Base-by-base conservation (phyloP, 53 echinoderm and acorn worm species). In the Apostichopus leukothele region DNA sequence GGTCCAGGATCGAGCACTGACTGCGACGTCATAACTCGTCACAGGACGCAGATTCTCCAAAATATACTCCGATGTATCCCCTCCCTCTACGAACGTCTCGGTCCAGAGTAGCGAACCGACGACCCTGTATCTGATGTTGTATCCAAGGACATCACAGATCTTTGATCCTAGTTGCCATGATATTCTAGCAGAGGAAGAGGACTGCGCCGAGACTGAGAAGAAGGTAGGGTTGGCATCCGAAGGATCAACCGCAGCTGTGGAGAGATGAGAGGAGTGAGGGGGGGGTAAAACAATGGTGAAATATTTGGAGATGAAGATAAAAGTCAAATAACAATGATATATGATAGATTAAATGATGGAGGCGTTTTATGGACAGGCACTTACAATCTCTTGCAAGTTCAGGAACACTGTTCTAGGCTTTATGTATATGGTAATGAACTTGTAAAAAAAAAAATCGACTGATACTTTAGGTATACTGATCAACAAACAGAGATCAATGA, bases 121-220 rank as follows among this genome's bases (percentile, higher is more conserved):
- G 18, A 12, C 52, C 6, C 73, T 79, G 89, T 88, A 86, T 9
- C 74, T 52, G 80, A 96, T 93, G 66, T 73, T 77, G 79, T 96
- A 96, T 12, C 92, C 94, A 14, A 86, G 68, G 74, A 94, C 88
- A 25, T 96, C 96, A 78, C 96, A 96, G 76, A 54, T 89, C 75
- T 86, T 86, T 53, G 88, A 10, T 5, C 94, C 92, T 0, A 90
- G 92, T 6, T 50, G 12, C 96, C 96, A 96, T 27, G 89, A 75
- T 11, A 94, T 54, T 19, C 73, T 83, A 51, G 93, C 78, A 19
- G 71, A 50, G 25, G 91, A 74, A 67, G 88, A 89, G 5, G 93
- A 83, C n/a, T 67, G 16, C 5, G 53, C 86, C 57, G 20, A 88
- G 16, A 85, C 86, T 3, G 84, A 86, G 90, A 96, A 93, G 76